These are phyloP conservation scores for Drosophila conformis DNA, from an alignment of 2,888 invertebrate genomes.

Conservation along the genomic window DNA sequence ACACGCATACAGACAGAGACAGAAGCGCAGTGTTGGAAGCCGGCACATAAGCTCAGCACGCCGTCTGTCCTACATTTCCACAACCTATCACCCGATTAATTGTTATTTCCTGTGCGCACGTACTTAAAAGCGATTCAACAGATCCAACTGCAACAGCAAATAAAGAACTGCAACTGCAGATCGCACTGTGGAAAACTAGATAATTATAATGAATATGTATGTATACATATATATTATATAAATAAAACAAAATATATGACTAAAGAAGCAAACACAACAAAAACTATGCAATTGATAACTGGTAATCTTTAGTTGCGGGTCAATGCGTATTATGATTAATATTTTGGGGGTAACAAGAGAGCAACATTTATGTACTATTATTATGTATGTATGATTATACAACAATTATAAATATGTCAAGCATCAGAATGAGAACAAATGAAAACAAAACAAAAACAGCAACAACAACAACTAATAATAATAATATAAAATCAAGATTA, in stretches of 20 bases:
- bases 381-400: slow-evolving; percentile 47
- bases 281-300: slow-evolving; percentile 37
- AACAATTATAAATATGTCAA: slow-evolving; percentile 35
- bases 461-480: slow-evolving; percentile 25
- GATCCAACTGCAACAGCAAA: slow-evolving; percentile 39
- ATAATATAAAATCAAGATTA: slow-evolving; percentile 46
- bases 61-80: slow-evolving; percentile 56
- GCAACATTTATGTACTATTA: slow-evolving; percentile 55
- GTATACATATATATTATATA: slow-evolving; percentile 31
- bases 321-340: slow-evolving; percentile 43
- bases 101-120: slow-evolving; percentile 77
- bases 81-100: slow-evolving; percentile 46
- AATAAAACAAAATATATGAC: slow-evolving; percentile 47
- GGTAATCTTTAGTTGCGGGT: slow-evolving; percentile 38
- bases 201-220: slow-evolving; percentile 56
- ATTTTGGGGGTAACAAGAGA: slow-evolving; percentile 27
- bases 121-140: slow-evolving; percentile 63
- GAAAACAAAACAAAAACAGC: slow-evolving; percentile 9
- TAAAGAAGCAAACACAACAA: slow-evolving; percentile 18
- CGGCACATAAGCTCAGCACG: slow-evolving; percentile 53
- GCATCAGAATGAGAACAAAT: slow-evolving; percentile 35
- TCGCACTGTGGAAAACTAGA: slow-evolving; percentile 73
- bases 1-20: slow-evolving; percentile 10
- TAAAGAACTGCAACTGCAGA: slow-evolving; percentile 36
- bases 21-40: slow-evolving; percentile 23